Conservation (phyloP, 2,113 vertebrate genomes). For the Bubo blakistoni region DNA sequence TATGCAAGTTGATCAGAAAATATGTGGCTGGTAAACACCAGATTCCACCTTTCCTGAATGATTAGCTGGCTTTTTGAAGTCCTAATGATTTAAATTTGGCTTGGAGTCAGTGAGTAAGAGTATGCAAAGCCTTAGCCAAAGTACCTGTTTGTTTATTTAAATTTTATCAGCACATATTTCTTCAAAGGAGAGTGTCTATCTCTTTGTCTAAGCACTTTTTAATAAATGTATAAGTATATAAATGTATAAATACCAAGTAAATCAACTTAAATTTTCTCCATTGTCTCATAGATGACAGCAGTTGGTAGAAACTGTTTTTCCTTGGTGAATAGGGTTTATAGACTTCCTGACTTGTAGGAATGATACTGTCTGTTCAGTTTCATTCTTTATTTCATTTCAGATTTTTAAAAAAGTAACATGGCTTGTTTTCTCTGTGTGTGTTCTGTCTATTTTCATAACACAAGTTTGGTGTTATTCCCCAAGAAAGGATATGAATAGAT, state of each 20-base stretch:
- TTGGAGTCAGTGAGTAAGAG: conserved; percentile 57
- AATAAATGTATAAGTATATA: conserved; percentile 20
- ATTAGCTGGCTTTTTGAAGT: conserved; percentile 55
- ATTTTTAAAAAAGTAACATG: background rate
- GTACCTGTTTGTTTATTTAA: conserved; percentile 60
- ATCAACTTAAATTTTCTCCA: background rate
- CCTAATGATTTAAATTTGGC: conserved; percentile 59
- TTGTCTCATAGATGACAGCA: conserved; percentile 3
- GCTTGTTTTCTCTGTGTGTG: background rate
- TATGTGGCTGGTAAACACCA: conserved; percentile 30
- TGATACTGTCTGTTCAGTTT: background rate
- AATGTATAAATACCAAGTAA: background rate
- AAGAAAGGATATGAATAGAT: background rate
- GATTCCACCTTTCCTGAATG: conserved; percentile 54
- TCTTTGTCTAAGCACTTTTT: conserved; percentile 46
- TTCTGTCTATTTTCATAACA: background rate
- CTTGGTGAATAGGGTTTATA: background rate
- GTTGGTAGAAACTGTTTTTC: background rate
- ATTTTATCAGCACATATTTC: conserved; percentile 53
- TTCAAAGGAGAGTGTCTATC: conserved; percentile 54
- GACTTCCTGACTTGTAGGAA: background rate
- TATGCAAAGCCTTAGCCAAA: conserved; percentile 67
- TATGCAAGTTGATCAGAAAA: conserved; percentile 37
- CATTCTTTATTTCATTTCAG: background rate
- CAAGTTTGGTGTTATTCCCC: background rate